Percentiles rank a stretch among this genome's conserved stretches.
Conservation (phyloP, 2,797 vertebrate genomes). For the Aselliscus stoliczkanus region DNA sequence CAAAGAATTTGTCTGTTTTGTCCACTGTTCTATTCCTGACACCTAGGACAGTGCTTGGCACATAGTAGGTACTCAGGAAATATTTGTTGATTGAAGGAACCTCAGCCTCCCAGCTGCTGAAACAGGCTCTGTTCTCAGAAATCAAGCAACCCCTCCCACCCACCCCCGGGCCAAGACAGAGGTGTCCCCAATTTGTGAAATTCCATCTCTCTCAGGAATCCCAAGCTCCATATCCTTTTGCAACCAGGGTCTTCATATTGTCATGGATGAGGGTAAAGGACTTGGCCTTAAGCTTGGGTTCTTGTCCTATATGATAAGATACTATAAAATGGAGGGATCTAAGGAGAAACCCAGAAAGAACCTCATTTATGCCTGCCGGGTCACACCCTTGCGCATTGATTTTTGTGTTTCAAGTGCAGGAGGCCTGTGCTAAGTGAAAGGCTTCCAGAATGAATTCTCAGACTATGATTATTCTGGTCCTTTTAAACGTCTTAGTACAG, state of each 20-base stretch:
- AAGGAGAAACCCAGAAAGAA: background rate
- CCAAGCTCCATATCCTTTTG: background rate
- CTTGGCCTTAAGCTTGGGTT: background rate
- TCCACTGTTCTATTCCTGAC: background rate
- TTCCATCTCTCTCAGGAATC: background rate
- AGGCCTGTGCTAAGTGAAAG: background rate
- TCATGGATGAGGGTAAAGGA: background rate
- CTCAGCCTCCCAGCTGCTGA: background rate
- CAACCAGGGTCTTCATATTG: background rate
- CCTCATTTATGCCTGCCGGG: rapidly evolving
- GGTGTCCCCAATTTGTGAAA: background rate
- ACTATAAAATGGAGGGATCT: background rate
- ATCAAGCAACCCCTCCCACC: rapidly evolving
- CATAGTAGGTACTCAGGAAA: background rate
- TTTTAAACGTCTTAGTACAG: background rate
- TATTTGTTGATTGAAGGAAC: background rate
- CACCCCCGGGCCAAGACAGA: background rate
- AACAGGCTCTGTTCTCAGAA: background rate
- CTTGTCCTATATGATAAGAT: background rate
- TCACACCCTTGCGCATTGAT: rapidly evolving
- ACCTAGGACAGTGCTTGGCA: background rate
- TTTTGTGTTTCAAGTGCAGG: background rate
- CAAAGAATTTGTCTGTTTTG: background rate
- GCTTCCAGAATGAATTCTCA: background rate
- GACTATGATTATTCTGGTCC: background rate